These are phyloP conservation scores for Laticauda colubrina DNA, from an alignment of 2,113 vertebrate species.

Conservation along the genomic window DNA sequence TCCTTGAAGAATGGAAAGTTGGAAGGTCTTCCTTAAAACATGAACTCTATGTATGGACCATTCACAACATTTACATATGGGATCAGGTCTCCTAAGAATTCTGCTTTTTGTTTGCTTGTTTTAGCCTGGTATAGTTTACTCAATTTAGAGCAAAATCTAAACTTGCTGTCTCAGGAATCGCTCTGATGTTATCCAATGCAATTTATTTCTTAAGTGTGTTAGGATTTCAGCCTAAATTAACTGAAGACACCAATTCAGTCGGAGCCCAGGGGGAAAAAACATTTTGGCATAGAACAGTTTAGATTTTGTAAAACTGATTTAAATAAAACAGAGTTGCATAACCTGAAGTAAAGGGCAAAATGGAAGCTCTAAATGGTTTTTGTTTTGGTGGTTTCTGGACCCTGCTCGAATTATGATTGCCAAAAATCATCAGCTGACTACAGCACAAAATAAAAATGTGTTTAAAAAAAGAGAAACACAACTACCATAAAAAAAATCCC, in stretches of 20 bases:
- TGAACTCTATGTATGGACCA: not conserved
- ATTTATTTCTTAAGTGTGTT: not conserved
- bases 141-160: not conserved
- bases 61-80: not conserved
- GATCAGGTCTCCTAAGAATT: not conserved
- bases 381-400: not conserved
- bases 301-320: not conserved
- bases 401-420: not conserved
- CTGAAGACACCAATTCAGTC: not conserved
- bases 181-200: not conserved
- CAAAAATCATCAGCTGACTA: not conserved
- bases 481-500: not conserved
- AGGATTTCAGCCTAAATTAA: not conserved
- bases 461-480: not conserved
- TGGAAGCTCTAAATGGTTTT: not conserved
- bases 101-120: not conserved
- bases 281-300: not conserved
- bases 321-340: not conserved
- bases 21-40: not conserved
- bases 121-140: not conserved
- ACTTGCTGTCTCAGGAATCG: not conserved
- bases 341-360: not conserved
- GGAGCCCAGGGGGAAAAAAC: not conserved
- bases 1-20: not conserved
- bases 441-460: not conserved